phyloP scores from a whole-genome alignment of 2,113 vertebrate species.

The Aplodontia rufa region DNA sequence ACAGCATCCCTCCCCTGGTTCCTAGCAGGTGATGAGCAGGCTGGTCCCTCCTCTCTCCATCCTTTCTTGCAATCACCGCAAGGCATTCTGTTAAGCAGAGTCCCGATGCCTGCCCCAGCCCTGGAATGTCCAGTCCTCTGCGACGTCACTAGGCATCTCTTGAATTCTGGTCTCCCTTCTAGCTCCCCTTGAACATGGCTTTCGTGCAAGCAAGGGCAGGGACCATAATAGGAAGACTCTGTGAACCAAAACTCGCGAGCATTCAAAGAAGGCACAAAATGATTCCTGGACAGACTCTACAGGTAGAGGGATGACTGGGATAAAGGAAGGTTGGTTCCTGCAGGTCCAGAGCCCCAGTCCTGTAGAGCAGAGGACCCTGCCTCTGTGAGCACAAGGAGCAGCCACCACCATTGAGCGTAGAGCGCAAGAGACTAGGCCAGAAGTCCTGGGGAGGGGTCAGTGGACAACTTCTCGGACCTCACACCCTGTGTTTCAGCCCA shows the following conservation, averaged over 20 bases:
- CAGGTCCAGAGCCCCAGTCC: neutral
- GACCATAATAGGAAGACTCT: neutral
- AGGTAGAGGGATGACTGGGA: neutral
- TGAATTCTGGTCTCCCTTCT: neutral
- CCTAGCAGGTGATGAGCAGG: rapidly evolving
- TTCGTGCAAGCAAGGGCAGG: neutral
- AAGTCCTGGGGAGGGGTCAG: neutral
- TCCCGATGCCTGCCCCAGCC: neutral
- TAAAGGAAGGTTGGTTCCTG: neutral
- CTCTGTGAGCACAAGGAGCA: neutral
- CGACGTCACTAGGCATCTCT: neutral
- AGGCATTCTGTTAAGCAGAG: neutral
- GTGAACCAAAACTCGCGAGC: neutral
- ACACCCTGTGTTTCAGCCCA: neutral
- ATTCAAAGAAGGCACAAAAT: neutral
- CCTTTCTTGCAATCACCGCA: neutral
- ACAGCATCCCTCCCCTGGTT: neutral
- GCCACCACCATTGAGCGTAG: neutral
- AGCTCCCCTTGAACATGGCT: neutral
- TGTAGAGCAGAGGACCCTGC: neutral
- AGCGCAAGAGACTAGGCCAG: too few species aligned
- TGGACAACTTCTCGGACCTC: neutral
- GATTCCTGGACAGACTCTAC: neutral
- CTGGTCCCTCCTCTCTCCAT: neutral
- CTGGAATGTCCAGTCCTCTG: neutral